These are phyloP conservation scores for Falco biarmicus DNA, from an alignment of 2,797 vertebrate species.

Conservation along the genomic window DNA sequence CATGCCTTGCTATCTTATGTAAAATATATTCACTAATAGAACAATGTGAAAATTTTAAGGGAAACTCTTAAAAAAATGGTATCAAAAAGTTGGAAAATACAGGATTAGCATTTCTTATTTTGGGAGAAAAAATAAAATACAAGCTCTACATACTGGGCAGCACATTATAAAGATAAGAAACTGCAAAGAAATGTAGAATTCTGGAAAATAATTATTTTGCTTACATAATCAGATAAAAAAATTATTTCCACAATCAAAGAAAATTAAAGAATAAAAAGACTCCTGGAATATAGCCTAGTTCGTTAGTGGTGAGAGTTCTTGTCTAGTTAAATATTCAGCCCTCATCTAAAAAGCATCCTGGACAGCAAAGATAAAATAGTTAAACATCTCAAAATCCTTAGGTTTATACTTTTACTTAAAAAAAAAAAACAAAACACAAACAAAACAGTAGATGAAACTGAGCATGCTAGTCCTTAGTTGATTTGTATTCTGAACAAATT, in stretches of 20 bases:
- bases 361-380: neutral
- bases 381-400: neutral
- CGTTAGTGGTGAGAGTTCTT: neutral
- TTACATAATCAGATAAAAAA: neutral
- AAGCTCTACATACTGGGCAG: neutral
- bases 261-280: neutral
- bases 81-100: neutral
- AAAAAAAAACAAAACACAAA: neutral
- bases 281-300: neutral
- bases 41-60: neutral
- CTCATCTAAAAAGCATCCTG: neutral
- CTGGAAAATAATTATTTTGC: neutral
- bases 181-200: neutral
- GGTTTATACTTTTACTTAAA: neutral
- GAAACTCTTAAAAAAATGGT: neutral
- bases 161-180: neutral
- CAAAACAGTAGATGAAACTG: neutral
- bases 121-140: neutral
- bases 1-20: neutral
- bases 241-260: neutral
- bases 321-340: neutral
- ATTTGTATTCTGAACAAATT: neutral
- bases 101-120: neutral
- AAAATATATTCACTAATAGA: neutral
- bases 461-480: neutral